These are phyloP conservation scores for Cerastis rubricosa DNA, from an alignment of 2,888 invertebrate species.

Conservation along the genomic window DNA sequence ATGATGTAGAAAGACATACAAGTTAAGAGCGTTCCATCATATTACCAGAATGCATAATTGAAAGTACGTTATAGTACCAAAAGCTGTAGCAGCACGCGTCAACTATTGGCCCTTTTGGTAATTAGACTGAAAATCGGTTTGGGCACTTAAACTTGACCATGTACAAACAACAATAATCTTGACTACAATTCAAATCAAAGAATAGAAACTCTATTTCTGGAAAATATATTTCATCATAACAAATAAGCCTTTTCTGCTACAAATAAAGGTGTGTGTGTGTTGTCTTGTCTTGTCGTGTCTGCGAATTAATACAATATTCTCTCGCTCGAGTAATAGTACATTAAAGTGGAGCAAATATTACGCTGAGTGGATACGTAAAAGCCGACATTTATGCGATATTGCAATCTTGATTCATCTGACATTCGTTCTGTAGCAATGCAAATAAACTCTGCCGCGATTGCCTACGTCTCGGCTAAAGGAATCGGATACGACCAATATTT, in stretches of 20 bases:
- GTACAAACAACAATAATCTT: conserved; percentile 1
- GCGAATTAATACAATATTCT: conserved; percentile 12
- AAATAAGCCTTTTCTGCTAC: not conserved
- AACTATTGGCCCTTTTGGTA: not conserved
- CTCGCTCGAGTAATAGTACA: conserved; percentile 7
- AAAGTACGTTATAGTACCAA: too few relatives aligned
- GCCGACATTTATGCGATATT: conserved; percentile 51
- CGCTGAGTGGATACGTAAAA: conserved; percentile 39
- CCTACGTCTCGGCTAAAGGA: conserved; percentile 41
- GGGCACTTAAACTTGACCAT: too few relatives aligned
- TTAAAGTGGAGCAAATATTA: conserved; percentile 36
- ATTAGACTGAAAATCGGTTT: not conserved
- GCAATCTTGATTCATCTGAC: conserved; percentile 59
- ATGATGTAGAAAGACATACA: too few relatives aligned
- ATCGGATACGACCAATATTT: conserved; percentile 56
- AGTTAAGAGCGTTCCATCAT: not conserved
- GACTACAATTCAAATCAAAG: not conserved
- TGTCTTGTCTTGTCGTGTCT: too few relatives aligned
- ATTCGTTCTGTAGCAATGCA: conserved; percentile 39
- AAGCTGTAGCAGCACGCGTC: not conserved
- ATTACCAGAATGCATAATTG: not conserved
- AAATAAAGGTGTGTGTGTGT: too few relatives aligned
- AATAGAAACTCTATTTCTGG: not conserved
- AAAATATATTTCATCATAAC: conserved; percentile 3
- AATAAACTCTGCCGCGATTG: conserved; percentile 46